Evolutionary conservation across 2,888 invertebrate species (phyloP).

Genomic region (Steromphala cineraria): DNA sequence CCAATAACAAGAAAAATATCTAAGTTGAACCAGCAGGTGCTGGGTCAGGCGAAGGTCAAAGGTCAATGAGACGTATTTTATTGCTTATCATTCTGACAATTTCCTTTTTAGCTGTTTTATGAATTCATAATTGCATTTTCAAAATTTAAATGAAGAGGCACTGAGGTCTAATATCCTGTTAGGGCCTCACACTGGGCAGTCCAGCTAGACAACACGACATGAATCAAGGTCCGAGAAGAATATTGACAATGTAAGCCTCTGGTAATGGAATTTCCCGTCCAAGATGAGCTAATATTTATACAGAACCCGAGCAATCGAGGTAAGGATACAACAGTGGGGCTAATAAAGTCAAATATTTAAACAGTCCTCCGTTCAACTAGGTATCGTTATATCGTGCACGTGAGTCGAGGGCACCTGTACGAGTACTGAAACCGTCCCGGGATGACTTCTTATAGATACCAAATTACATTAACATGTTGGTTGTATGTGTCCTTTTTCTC

Average conservation of each 20-base stretch:
- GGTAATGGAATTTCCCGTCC: slow-evolving; percentile 18
- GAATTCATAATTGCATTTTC: slow-evolving; percentile 11
- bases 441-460: too few relatives aligned
- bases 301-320: slow-evolving; percentile 14
- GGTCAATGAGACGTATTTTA: slow-evolving; percentile 8
- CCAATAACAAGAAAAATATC: background rate
- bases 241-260: slow-evolving; percentile 17
- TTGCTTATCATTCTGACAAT: slow-evolving; percentile 18
- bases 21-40: slow-evolving; percentile 6
- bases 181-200: background rate
- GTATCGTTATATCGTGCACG: background rate
- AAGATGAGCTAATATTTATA: slow-evolving; percentile 15
- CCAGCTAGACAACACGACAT: background rate
- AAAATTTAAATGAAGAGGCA: background rate
- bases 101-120: background rate
- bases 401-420: background rate
- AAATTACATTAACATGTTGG: too few relatives aligned
- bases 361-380: background rate
- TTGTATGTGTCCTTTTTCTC: too few relatives aligned
- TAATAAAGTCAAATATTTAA: slow-evolving; percentile 9
- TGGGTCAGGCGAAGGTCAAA: background rate
- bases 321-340: slow-evolving; percentile 11
- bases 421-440: too few relatives aligned
- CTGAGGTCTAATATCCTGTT: background rate
- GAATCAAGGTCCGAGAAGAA: background rate